Evolutionary conservation across 2,888 invertebrate genomes (phyloP), one percentile per base, ranked within the genome.

Genomic region (Chloromyia formosa): DNA sequence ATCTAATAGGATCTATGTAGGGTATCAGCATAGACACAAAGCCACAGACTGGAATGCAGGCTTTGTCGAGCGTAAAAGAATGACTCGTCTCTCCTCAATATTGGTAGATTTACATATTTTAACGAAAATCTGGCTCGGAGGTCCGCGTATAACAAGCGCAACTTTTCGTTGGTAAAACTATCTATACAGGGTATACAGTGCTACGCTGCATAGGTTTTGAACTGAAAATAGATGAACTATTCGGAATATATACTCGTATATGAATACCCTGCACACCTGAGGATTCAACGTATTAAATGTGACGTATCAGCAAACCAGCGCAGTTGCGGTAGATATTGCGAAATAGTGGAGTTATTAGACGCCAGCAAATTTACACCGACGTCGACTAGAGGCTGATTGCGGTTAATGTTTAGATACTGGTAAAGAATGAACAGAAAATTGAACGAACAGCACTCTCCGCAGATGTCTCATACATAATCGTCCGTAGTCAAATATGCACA

Each of bases 301-400:
- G 54, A 56, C 66, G 42, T 71, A 71, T 71, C 71, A 40, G 56
- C 58, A 12, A 40, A 10, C 42, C 20, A 71, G 23, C 49, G 71
- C 20, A 58, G 56, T 40, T 71, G 76, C 66, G 69, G 76, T 75
- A 75, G 73, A 74, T 74, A 68, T 77, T 77, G 77, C 77, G 75
- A 77, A 75, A 77, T 66, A 49, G 16, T 74, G 62, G 35, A 77
- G 74, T 74, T 77, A 77, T 77, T 77, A 77, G 77, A 77, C 77
- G 74, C 74, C 77, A 77, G 76, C 77, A 77, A 77, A 77, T 77
- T 77, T 77, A 77, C 75, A 77, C 72, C 74, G 75, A 77, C 77
- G 75, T 75, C 74, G 68, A 60, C 66, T 20, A 66, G 45, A 22
- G 49, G 56, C 75, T 75, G 77, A 77, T 77, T 77, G 74, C 66